Evolutionary conservation across 2,797 vertebrate species (phyloP).

Genomic region (Trichosurus vulpecula): DNA sequence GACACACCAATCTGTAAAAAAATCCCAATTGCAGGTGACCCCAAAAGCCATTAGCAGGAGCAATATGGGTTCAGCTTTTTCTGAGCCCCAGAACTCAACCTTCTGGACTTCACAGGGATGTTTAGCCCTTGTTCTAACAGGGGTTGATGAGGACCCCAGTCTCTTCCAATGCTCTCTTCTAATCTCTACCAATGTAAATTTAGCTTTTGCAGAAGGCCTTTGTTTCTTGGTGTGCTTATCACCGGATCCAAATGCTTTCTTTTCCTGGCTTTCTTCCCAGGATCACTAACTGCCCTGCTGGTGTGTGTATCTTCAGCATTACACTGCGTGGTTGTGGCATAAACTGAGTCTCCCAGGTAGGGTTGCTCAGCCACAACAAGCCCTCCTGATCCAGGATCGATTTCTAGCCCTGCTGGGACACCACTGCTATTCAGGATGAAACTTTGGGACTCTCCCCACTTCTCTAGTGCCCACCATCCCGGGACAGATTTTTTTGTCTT

Average conservation of each 20-base stretch:
- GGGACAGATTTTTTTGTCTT: background rate
- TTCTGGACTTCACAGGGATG: slow-evolving; percentile 12
- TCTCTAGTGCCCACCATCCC: slow-evolving; percentile 21
- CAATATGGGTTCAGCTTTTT: background rate
- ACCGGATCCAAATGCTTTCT: slow-evolving; percentile 9
- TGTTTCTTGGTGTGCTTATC: slow-evolving; percentile 39
- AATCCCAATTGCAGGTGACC: background rate
- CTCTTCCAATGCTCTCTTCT: slow-evolving; percentile 22
- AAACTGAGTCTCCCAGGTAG: background rate
- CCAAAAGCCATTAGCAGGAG: background rate
- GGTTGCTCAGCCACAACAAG: slow-evolving; percentile 18
- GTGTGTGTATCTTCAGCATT: slow-evolving; percentile 23
- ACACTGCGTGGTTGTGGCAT: background rate
- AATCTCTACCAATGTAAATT: slow-evolving; percentile 33
- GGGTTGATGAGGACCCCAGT: slow-evolving; percentile 30
- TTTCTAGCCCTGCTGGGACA: slow-evolving; percentile 52
- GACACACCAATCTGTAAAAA: background rate
- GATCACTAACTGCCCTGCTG: slow-evolving; percentile 8
- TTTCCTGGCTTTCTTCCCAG: slow-evolving; percentile 7
- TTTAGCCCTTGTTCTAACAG: slow-evolving; percentile 23
- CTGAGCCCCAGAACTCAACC: slow-evolving; percentile 24
- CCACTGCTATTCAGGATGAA: slow-evolving; percentile 6
- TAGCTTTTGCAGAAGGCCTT: slow-evolving; percentile 40
- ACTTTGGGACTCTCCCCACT: slow-evolving; percentile 10
- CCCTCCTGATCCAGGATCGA: slow-evolving; percentile 29